Base-by-base conservation (phyloP, 37 sponge, comb jelly and placozoan genomes). In the Aphrocallistes beatrix region DNA sequence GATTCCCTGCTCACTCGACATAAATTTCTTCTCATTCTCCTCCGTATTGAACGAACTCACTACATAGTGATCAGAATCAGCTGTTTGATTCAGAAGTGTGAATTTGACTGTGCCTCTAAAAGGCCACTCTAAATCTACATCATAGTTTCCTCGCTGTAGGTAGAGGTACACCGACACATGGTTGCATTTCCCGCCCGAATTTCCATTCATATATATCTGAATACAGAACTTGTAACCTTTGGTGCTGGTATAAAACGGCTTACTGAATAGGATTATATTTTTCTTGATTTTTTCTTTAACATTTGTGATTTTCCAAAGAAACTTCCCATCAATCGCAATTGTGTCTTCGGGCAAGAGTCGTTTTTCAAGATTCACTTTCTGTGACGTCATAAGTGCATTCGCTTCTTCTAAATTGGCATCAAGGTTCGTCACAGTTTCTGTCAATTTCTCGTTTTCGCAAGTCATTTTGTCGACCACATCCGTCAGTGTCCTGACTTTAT, bases 361-460 rank as follows among this genome's bases (percentile, higher is more conserved):
- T 60, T 60, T 60, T 28, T 60, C 75, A 3, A 60, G 75, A 28
- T 21, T 60, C 10, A 6, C n/a, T 60, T 60, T 60, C 75, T 60
- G 75, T 60, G 75, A 60, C 6, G 17, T 60, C 21, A 60, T 19
- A 3, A 60, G n/a, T 3, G 75, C 75, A 60, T 60, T 60, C 21
- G 75, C 75, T 60, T 60, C 75, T 30, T 60, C 75, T 60, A 60
- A 28, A 60, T 60, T 60, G n/a, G 75, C 75, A 28, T 60, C 75
- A 19, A 60, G n/a, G 21, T 60, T 19, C n/a, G 75, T 30, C 34
- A 60, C 75, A 25, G 75, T 60, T 60, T 60, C 75, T 19, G 17
- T 32, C 21, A 60, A 60, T 30, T 60, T 60, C 3, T 60, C 75
- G 21, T 60, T 60, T 28, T 60, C 75, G 8, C 75, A 19, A 25